phyloP scores from a whole-genome alignment of 1,140 invertebrate species.

The Zaprionus africanus region DNA sequence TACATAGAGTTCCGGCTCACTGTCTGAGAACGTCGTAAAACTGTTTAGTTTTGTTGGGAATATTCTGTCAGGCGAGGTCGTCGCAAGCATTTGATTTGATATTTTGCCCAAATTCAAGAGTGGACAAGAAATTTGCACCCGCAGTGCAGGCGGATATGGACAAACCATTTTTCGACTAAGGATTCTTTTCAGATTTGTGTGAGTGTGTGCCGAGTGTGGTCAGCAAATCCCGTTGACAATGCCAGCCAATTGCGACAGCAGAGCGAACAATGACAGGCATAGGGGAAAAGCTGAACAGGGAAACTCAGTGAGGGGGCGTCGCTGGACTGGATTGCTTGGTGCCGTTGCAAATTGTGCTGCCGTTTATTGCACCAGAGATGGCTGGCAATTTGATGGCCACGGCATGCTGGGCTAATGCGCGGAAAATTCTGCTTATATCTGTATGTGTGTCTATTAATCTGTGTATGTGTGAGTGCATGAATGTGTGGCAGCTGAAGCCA shows the following conservation, averaged over 20 bases:
- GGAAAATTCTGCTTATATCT: conserved; percentile 24
- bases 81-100: neutral
- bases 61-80: neutral
- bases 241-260: conserved; percentile 57
- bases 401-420: conserved; percentile 29
- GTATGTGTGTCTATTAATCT: conserved; percentile 5
- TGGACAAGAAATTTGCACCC: conserved; percentile 3
- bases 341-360: conserved; percentile 58
- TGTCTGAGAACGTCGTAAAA: neutral
- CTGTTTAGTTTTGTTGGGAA: neutral
- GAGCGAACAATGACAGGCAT: conserved; percentile 1
- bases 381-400: conserved; percentile 25
- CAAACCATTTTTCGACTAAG: conserved; percentile 12
- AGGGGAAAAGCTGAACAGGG: neutral
- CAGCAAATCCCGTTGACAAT: conserved; percentile 64
- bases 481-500: conserved; percentile 41
- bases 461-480: conserved; percentile 40
- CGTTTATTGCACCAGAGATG: conserved; percentile 62
- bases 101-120: neutral
- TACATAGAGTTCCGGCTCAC: neutral
- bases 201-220: conserved; percentile 43
- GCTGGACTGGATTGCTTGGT: conserved; percentile 15
- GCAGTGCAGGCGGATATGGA: conserved; percentile 23
- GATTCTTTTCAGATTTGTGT: conserved; percentile 9
- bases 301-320: neutral